phyloP scores from a whole-genome alignment of 2,888 invertebrate species.

The Drosophila merina region DNA sequence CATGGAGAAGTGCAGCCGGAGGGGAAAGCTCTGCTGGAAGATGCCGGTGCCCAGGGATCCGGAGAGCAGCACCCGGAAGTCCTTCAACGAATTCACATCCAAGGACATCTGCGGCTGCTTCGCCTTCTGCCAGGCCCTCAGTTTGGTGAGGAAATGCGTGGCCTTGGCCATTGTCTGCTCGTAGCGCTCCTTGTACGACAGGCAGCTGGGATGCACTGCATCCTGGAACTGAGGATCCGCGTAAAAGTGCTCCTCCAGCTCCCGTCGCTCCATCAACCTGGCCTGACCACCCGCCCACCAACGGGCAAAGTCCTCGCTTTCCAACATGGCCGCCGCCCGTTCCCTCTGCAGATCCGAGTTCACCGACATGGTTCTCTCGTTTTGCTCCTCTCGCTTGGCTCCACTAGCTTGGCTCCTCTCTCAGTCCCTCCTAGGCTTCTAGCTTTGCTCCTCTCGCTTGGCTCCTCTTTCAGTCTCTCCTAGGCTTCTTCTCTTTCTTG shows the following conservation, averaged over 20 bases:
- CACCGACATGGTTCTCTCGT: slow-evolving; percentile 4
- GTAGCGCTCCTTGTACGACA: slow-evolving; percentile 78
- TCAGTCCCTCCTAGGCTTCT: not conserved
- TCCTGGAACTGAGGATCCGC: slow-evolving; percentile 73
- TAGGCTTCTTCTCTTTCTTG: not conserved
- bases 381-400: not conserved
- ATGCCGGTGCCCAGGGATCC: slow-evolving; percentile 77
- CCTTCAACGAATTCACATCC: slow-evolving; percentile 56
- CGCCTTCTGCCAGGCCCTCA: slow-evolving; percentile 86
- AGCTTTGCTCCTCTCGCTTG: not conserved
- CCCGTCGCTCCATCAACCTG: slow-evolving; percentile 58
- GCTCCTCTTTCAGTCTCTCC: not conserved
- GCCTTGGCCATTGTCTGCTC: slow-evolving; percentile 67
- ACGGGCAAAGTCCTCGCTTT: slow-evolving; percentile 72
- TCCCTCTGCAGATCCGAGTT: slow-evolving; percentile 68
- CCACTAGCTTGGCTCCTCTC: not conserved
- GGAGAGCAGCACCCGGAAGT: slow-evolving; percentile 69
- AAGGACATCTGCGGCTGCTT: slow-evolving; percentile 17
- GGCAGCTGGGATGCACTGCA: slow-evolving; percentile 57
- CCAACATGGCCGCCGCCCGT: slow-evolving; percentile 63
- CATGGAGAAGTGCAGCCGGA: slow-evolving; percentile 94
- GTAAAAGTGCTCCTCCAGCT: slow-evolving; percentile 69
- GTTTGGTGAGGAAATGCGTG: slow-evolving; percentile 87
- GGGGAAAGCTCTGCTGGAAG: slow-evolving; percentile 81
- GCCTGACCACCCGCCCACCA: slow-evolving; percentile 79